Evolutionary conservation across 1,140 invertebrate genomes (phyloP), one percentile per base, ranked within the genome.

Genomic region (Glossosoma conforme): DNA sequence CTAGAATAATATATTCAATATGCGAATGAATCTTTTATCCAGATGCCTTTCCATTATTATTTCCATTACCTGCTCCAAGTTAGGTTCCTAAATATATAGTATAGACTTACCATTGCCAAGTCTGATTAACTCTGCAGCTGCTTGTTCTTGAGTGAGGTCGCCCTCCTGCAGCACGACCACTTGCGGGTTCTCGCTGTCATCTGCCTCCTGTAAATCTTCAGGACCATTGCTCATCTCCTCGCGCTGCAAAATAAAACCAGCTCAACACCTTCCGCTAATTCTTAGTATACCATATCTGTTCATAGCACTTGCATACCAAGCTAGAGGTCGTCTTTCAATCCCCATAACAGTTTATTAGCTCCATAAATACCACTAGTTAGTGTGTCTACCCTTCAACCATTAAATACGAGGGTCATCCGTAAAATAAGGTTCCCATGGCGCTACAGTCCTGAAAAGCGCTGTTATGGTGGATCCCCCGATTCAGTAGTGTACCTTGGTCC

Each of bases 111-210:
- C 44, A n/a, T 47, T 18, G 8, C 13, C n/a, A 10, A 47, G 13
- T 18, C 44, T 37, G 9, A 20, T 20, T 18, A 38, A 13, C 35
- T 47, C 44, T 9, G 21, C 44, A 3, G 80, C 76, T 38, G 81
- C 89, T 77, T 93, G 82, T 62, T 89, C 84, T 32, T 83, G 83
- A 36, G 84, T 87, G 14, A 93, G 70, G 73, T 92, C 88, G 28
- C 87, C 88, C 47, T 80, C 64, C 55, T 82, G 81, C 33, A 92
- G 67, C n/a, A 92, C 87, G 18, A 93, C 89, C 15, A 93, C 82
- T 61, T 84, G 79, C 10, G 90, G 90, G 62, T 84, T 75, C 66
- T 93, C 88, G 63, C 84, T 87, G 17, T 82, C 76, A 13, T 69
- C 73, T 49, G 88, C 85, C 49, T 81, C 76, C 14, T 65, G 66